phyloP scores from a whole-genome alignment of 2,113 vertebrate genomes.

The Calcarius ornatus region DNA sequence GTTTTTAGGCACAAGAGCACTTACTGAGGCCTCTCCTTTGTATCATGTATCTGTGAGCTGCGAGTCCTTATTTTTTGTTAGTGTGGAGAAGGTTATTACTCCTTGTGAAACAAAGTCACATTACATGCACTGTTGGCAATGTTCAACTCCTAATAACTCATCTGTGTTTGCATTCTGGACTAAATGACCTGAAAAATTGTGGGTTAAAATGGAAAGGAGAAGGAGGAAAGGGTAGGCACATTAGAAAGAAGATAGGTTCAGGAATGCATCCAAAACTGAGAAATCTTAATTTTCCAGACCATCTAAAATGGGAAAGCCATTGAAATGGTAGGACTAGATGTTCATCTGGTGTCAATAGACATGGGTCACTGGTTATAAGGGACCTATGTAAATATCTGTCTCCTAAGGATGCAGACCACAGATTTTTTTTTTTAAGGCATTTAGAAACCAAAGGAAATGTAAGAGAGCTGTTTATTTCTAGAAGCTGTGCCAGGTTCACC shows the following conservation, averaged over 20 bases:
- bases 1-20: not conserved
- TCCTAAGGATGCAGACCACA: not conserved
- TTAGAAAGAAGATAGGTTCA: not conserved
- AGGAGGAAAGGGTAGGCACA: not conserved
- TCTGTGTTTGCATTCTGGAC: constrained; percentile 25
- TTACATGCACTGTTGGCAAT: not conserved
- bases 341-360: not conserved
- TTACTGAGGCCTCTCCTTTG: not conserved
- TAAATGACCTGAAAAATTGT: constrained; percentile 49
- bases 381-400: not conserved
- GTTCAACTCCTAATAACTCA: constrained; percentile 30
- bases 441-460: not conserved
- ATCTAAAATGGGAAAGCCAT: not conserved
- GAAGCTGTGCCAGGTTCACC: not conserved
- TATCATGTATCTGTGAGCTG: not conserved
- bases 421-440: not conserved
- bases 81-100: not conserved
- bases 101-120: not conserved
- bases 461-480: not conserved
- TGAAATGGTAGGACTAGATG: not conserved
- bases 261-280: constrained; percentile 14
- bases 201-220: constrained; percentile 32
- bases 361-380: not conserved
- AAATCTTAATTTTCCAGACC: constrained; percentile 52
- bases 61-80: not conserved